Percentiles rank a stretch among this genome's conserved stretches.
Conservation (phyloP, 2,797 vertebrate genomes). For the Corythornis leucogaster region DNA sequence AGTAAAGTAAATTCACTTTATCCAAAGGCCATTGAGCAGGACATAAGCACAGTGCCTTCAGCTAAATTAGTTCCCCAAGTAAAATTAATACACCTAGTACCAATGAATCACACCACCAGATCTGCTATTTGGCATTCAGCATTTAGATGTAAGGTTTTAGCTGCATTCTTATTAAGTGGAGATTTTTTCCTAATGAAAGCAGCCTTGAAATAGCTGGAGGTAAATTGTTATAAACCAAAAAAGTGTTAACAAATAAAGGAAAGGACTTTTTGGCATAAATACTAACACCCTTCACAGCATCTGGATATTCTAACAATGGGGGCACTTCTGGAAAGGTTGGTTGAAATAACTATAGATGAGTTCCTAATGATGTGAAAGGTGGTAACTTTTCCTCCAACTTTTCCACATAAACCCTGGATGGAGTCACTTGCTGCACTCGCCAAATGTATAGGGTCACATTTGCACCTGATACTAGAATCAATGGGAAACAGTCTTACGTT, state of each 20-base stretch:
- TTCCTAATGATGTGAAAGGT: background rate
- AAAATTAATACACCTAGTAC: background rate
- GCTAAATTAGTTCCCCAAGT: constrained; percentile 6
- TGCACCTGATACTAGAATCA: background rate
- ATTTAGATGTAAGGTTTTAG: background rate
- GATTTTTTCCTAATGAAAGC: background rate
- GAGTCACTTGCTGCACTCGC: background rate
- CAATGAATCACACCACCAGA: background rate
- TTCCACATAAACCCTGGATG: background rate
- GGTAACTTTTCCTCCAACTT: background rate
- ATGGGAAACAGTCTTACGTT: background rate
- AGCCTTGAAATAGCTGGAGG: background rate
- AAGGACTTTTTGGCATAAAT: background rate
- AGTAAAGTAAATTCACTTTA: constrained; percentile 44
- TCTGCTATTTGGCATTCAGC: background rate
- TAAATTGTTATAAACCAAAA: background rate
- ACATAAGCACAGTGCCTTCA: constrained; percentile 10
- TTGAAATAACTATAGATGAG: background rate
- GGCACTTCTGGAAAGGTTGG: background rate
- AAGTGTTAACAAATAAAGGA: background rate
- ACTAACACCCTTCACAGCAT: background rate
- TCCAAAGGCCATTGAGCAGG: constrained; percentile 9
- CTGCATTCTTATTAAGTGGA: background rate
- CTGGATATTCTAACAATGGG: background rate
- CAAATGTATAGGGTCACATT: background rate